Evolutionary conservation across 2,797 vertebrate genomes (phyloP), one percentile per base, ranked within the genome.

Genomic region (Siniperca obscura): DNA sequence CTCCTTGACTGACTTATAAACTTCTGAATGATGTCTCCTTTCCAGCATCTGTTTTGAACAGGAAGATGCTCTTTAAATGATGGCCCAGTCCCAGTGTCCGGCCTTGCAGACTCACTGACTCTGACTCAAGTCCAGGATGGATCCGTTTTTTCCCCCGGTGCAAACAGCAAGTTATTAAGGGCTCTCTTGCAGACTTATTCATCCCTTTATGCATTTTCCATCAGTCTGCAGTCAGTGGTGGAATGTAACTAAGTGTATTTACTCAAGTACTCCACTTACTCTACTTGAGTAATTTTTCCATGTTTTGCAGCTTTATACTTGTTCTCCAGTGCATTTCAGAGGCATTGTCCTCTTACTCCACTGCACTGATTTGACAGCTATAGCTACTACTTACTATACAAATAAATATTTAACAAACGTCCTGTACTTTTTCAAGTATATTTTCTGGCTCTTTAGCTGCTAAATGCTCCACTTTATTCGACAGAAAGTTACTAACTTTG

Each of bases 51-150:
- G 22, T 19, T 71, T 27, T 42, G 1, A 78, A 56, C 64, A 66
- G 68, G 56, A 76, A 76, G 61, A 50, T 38, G 74, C 27, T 61
- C 62, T 77, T 67, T 62, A 62, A 62, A 76, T 7, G 8, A 36
- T 53, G 57, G 44, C 44, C 6, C 67, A 9, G 71, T 17, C 55
- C 17, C 64, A 27, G 70, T 14, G 62, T 80, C 67, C 12, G 9
- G 56, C 22, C 36, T 44, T 14, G 14, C 70, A 84, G 70, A 75
- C 30, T 81, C 73, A 38, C 25, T 50, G 71, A 61, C 78, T 71
- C 57, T 44, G 73, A 74, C 69, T 73, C 36, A 3, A 40, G 44
- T 74, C 52, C 52, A 56, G 25, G 14, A 48, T 16, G 60, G 48
- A 27, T 70, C 59, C 0, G n/a, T 62, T 65, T 22, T 75, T 87